These are phyloP conservation scores for Catocala fraxini DNA, from an alignment of 2,888 invertebrate species.

Conservation along the genomic window DNA sequence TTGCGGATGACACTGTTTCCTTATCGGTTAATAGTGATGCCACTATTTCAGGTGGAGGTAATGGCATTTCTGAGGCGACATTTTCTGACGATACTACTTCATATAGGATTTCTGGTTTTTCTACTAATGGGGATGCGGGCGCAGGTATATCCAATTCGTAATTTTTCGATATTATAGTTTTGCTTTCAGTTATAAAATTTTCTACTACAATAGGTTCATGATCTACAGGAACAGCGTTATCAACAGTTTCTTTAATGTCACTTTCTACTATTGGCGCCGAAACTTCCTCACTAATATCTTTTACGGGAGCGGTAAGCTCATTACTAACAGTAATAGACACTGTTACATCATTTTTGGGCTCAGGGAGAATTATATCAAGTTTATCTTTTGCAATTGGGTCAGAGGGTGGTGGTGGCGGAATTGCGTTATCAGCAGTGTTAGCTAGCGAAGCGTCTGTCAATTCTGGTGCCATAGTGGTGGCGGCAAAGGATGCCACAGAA, in stretches of 20 bases:
- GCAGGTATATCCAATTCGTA: constrained; percentile 18
- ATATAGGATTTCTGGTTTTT: background rate
- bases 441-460: constrained; percentile 78
- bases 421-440: constrained; percentile 75
- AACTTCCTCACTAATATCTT: constrained; percentile 48
- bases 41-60: constrained; percentile 54
- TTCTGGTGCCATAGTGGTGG: constrained; percentile 89
- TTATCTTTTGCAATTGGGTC: constrained; percentile 62
- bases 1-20: constrained; percentile 21
- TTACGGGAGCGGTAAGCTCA: constrained; percentile 53
- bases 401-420: constrained; percentile 64
- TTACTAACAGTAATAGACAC: constrained; percentile 45
- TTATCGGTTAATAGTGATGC: constrained; percentile 12
- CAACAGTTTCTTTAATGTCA: constrained; percentile 25
- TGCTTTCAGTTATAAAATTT: constrained; percentile 20
- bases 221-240: constrained; percentile 13
- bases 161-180: background rate
- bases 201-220: constrained; percentile 20
- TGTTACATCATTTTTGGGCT: constrained; percentile 42
- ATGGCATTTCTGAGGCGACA: constrained; percentile 54
- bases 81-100: constrained; percentile 20
- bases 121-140: constrained; percentile 12
- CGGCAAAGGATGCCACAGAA: constrained; percentile 92
- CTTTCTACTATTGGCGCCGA: constrained; percentile 24
- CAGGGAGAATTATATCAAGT: constrained; percentile 51